Percentiles rank a stretch among this genome's conserved stretches.
phyloP scores from a whole-genome alignment of 2,113 vertebrate species.

The Coregonus clupeaformis region DNA sequence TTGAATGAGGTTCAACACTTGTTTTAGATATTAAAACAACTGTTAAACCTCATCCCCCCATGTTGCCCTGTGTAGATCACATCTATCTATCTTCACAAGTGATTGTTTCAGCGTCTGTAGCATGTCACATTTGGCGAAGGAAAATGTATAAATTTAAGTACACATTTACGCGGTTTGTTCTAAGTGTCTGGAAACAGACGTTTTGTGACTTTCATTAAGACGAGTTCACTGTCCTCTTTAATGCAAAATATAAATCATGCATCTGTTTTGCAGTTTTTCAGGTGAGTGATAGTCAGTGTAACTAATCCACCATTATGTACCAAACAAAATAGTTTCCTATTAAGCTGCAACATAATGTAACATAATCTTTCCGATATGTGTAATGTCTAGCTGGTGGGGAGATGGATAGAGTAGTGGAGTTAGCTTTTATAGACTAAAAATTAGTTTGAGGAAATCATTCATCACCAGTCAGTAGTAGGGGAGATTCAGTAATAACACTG shows the following conservation, averaged over 20 bases:
- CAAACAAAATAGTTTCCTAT: background rate
- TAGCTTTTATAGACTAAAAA: background rate
- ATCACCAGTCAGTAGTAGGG: background rate
- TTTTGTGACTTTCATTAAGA: background rate
- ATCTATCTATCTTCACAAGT: background rate
- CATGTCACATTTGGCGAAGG: background rate
- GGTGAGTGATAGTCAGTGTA: too few relatives aligned
- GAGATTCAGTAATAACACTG: background rate
- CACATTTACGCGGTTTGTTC: background rate
- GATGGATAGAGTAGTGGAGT: background rate
- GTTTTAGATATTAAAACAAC: too few relatives aligned
- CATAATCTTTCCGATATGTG: background rate
- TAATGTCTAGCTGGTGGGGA: background rate
- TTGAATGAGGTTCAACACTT: background rate
- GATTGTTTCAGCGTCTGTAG: background rate
- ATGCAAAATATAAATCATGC: background rate
- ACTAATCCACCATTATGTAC: background rate
- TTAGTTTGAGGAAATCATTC: background rate
- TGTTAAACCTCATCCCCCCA: too few relatives aligned
- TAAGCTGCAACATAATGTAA: background rate
- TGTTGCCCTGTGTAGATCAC: too few relatives aligned
- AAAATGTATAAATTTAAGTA: too few relatives aligned
- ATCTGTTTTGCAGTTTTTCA: background rate
- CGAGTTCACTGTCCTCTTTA: background rate
- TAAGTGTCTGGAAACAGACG: background rate